Evolutionary conservation across 2,797 vertebrate genomes (phyloP).

Genomic region (Falco berigora): DNA sequence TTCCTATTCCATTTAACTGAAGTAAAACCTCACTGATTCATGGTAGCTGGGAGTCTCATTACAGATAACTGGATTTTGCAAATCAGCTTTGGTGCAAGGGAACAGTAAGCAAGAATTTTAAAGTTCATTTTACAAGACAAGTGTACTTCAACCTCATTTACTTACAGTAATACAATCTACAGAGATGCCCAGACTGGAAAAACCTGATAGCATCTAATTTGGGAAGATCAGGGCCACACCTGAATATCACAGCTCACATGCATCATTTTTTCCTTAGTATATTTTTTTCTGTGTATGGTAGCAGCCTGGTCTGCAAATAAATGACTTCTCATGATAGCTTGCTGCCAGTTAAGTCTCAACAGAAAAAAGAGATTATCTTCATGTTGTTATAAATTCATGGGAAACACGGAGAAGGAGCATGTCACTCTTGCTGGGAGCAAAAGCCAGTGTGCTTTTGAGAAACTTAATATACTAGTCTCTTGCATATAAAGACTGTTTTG

Average conservation of each 20-base stretch:
- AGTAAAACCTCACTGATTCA: neutral
- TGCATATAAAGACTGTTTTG: neutral
- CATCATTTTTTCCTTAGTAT: neutral
- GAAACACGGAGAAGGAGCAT: neutral
- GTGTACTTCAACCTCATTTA: neutral
- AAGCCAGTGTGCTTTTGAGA: neutral
- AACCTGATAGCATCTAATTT: neutral
- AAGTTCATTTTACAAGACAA: neutral
- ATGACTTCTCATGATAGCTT: neutral
- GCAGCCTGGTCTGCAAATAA: neutral
- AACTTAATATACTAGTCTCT: neutral
- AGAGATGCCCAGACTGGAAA: neutral
- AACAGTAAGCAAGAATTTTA: neutral
- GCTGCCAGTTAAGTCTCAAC: neutral
- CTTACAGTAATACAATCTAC: neutral
- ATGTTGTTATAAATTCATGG: neutral
- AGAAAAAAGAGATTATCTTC: neutral
- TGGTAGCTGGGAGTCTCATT: neutral
- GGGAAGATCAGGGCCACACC: neutral
- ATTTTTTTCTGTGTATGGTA: neutral
- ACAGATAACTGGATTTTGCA: slow-evolving; percentile 10
- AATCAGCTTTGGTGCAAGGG: neutral
- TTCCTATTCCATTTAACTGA: neutral
- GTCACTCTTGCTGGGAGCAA: neutral
- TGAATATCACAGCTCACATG: fast-evolving